Evolutionary conservation across 2,113 vertebrate species (phyloP), one percentile per base, ranked within the genome.

Genomic region (Odontesthes bonariensis): DNA sequence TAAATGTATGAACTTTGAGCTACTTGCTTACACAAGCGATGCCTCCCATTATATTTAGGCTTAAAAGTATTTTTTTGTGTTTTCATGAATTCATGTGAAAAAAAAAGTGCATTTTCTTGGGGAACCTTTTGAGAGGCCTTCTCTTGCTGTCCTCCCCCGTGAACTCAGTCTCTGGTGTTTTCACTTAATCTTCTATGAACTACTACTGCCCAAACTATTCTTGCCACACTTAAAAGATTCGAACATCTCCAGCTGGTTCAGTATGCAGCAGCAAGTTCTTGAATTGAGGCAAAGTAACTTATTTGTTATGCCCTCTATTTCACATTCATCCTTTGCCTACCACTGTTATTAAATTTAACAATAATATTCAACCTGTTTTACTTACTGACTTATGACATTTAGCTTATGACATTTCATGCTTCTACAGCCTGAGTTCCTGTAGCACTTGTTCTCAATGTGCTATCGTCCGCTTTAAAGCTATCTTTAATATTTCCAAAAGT

Each of bases 1-100:
- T 51, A 49, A 56, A 77, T 71, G 6, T 23, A 16, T 79, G 53
- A 65, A 52, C 53, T 58, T 73, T 78, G 66, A 46, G 40, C 66
- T 19, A 27, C 44, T 17, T 46, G 19, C 13, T 32, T 53, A 33
- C 16, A 42, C 46, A 71, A 10, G 27, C 51, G 19, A 22, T 42
- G 61, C 6, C 9, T 23, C 17, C 17, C 14, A 19, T 49, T 49
- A 49, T 49, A 6, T 49, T 49, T 49, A 49, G 17, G 7, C 17
- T 17, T 49, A 27, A 27, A 27, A 12, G 14, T 14, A 14, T 44
- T 16, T 14, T 14, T 12, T 14, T 7, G 5, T 44, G 42, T 42
- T 12, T 9, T 44, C 16, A 16, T 14, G 5, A 44, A 4, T 44
- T 44, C 12, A 14, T 16, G n/a, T 66, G 49, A 54, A 54, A 8